Percentiles rank a stretch among this genome's conserved stretches.
Evolutionary conservation across 2,797 vertebrate species (phyloP).

Genomic region (Tenualosa thibaudeaui): DNA sequence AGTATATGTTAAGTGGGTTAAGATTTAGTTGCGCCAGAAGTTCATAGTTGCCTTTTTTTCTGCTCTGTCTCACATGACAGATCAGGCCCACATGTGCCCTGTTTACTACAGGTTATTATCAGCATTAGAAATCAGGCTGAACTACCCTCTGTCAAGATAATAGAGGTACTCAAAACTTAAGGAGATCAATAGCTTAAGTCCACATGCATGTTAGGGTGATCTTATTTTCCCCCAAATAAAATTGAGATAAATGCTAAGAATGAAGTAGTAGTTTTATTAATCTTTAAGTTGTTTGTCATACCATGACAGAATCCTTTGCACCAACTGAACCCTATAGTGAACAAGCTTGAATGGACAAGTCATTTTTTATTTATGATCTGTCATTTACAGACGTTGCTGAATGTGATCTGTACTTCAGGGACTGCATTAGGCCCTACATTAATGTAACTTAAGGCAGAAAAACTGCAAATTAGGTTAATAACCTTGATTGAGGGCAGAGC

Average conservation of each 20-base stretch:
- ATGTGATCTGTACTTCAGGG: conserved; percentile 67
- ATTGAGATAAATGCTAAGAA: no score
- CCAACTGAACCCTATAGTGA: conserved; percentile 57
- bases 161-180: background rate
- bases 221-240: background rate
- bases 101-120: background rate
- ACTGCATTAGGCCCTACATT: conserved; percentile 65
- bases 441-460: conserved; percentile 57
- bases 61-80: background rate
- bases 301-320: background rate
- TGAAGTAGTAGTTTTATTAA: background rate
- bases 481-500: conserved; percentile 47
- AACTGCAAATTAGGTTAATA: conserved; percentile 61
- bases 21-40: background rate
- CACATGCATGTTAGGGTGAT: background rate
- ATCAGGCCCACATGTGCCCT: background rate
- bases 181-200: background rate
- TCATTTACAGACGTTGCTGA: conserved; percentile 62
- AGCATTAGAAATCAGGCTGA: background rate
- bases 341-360: conserved; percentile 54
- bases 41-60: background rate
- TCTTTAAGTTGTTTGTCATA: background rate
- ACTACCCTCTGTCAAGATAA: background rate
- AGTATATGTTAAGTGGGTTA: background rate
- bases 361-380: conserved; percentile 72